Base-by-base conservation (phyloP, 2,113 vertebrate genomes). In the Colossoma macropomum region DNA sequence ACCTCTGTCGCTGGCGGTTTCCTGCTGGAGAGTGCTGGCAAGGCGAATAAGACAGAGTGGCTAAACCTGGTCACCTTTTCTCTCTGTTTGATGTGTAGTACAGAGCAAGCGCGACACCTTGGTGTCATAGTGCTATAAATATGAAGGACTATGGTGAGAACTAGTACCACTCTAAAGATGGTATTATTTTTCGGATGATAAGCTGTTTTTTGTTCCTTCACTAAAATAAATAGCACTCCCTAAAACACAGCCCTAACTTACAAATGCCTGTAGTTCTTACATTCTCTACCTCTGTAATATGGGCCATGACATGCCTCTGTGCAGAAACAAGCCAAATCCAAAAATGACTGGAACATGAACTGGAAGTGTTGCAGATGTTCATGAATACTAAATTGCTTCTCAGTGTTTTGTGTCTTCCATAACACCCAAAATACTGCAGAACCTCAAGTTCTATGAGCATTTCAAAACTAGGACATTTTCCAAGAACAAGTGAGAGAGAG, bases 71-170 rank as follows among this genome's bases (percentile, higher is more conserved):
- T 32, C 82, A 65, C 32, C 84, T 28, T 82, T 76, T 79, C 71
- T 70, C n/a, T 86, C 72, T 65, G 77, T 90, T 86, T 87, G 85
- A 79, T 87, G 87, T 70, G 62, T 86, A 82, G 84, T 62, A 60
- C 56, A 65, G 69, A 76, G 73, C 84, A 56, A 65, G 63, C 83
- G 72, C 74, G 82, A 89, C 81, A 60, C 66, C 0, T n/a, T 78
- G 30, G 86, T 89, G 88, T 89, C 84, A 88, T 86, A 90, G 87
- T 87, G 80, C 75, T 87, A 87, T 88, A 82, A 90, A 79, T 88
- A 86, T 84, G 86, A 88, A 84, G 32, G 81, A 76, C 59, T 87
- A 74, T 68, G 79, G 21, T 50, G 75, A 88, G 50, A 52, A 59
- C 72, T 83, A 52, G 50, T 54, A 8, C 74, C 72, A 75, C 89